These are phyloP conservation scores for Brienomyrus brachyistius DNA, from an alignment of 2,113 vertebrate genomes.

Conservation along the genomic window DNA sequence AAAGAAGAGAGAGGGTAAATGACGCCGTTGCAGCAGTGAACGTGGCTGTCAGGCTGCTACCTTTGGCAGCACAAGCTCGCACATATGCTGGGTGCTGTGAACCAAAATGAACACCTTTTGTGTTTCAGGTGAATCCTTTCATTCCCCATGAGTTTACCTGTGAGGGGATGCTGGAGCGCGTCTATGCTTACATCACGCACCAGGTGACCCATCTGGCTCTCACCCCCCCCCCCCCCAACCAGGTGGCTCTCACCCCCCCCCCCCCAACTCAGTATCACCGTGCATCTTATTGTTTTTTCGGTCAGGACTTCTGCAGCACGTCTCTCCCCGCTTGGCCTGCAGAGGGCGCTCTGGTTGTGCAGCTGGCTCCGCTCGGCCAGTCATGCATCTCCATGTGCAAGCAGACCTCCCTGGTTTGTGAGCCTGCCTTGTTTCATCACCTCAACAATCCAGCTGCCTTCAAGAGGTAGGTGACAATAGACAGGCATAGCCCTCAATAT, in stretches of 20 bases:
- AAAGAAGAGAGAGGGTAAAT: background rate
- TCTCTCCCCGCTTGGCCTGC: constrained; percentile 48
- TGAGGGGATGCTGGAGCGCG: constrained; percentile 55
- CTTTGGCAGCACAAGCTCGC: background rate
- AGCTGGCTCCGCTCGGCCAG: constrained; percentile 49
- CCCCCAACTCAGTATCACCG: background rate
- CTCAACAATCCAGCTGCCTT: constrained; percentile 50
- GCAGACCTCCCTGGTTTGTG: constrained; percentile 47
- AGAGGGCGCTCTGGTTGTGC: constrained; percentile 37
- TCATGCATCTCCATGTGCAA: constrained; percentile 50
- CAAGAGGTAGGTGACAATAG: constrained; percentile 40
- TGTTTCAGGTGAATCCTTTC: constrained; percentile 54
- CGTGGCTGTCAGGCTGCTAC: background rate
- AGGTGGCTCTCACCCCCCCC: too few species aligned
- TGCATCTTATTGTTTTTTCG: background rate
- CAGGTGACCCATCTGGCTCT: constrained; percentile 40
- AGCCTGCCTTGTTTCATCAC: constrained; percentile 53
- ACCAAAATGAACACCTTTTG: background rate
- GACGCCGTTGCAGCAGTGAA: background rate
- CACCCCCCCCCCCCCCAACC: too few species aligned
- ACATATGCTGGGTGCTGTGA: background rate
- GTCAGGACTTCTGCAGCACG: constrained; percentile 51
- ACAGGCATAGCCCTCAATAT: background rate
- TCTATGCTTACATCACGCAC: constrained; percentile 51
- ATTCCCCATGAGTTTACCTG: constrained; percentile 54